Percentiles rank a stretch among this genome's conserved stretches.
phyloP scores from a whole-genome alignment of 2,797 vertebrate species.

The Phylloscopus collybita region DNA sequence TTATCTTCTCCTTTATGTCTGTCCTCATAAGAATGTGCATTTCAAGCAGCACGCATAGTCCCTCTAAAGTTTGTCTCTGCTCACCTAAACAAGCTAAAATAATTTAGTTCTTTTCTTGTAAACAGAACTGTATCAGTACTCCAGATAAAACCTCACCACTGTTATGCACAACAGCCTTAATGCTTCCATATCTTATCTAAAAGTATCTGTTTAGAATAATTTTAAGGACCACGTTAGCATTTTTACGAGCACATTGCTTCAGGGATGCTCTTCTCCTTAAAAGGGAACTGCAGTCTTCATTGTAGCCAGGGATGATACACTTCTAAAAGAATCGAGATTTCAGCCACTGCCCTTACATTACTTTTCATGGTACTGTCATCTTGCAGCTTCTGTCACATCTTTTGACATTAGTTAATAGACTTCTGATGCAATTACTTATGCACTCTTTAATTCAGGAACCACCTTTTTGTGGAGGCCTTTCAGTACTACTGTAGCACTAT shows the following conservation, averaged over 20 bases:
- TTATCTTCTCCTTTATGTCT: background rate
- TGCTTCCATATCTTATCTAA: constrained; percentile 58
- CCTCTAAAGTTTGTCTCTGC: background rate
- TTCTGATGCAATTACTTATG: background rate
- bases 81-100: constrained; percentile 33
- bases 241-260: background rate
- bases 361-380: background rate
- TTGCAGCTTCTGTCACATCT: background rate
- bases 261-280: constrained; percentile 43
- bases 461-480: background rate
- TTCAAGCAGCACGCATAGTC: background rate
- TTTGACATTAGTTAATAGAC: background rate
- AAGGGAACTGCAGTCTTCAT: background rate
- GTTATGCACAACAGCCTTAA: background rate
- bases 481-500: background rate
- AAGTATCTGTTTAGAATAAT: constrained; percentile 61
- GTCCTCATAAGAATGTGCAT: background rate
- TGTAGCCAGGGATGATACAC: background rate
- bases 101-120: constrained; percentile 16
- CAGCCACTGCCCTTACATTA: background rate
- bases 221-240: background rate
- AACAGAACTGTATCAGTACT: background rate
- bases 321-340: background rate
- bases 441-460: background rate
- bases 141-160: constrained; percentile 28